phyloP scores from a whole-genome alignment of 2,888 invertebrate species.

The Andrena camellia region DNA sequence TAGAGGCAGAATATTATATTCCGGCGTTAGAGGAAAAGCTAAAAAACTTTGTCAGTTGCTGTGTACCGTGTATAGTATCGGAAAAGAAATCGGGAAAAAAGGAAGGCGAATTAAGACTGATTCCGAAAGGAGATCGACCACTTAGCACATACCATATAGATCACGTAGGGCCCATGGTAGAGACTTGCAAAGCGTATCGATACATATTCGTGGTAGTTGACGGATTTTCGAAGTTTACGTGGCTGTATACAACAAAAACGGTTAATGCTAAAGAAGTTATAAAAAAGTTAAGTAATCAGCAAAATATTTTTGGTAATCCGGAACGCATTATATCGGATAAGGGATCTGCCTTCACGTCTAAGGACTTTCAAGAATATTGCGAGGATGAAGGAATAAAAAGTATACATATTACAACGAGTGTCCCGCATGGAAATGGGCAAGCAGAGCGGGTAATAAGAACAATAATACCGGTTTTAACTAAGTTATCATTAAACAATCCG shows the following conservation, averaged over 20 bases:
- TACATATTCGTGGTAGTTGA: constrained; percentile 3
- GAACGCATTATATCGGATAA: background rate
- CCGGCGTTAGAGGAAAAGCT: too few species aligned
- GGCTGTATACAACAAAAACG: background rate
- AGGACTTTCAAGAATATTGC: background rate
- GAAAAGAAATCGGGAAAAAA: too few species aligned
- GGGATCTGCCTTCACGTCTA: background rate
- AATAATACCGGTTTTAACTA: too few species aligned
- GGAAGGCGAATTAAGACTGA: too few species aligned
- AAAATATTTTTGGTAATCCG: constrained; percentile 6
- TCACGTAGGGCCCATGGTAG: background rate
- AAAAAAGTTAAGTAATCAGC: background rate
- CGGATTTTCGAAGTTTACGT: background rate
- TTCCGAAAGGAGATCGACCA: too few species aligned
- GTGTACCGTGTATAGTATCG: too few species aligned
- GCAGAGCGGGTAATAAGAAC: too few species aligned
- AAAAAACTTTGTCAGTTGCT: too few species aligned
- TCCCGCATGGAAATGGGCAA: too few species aligned
- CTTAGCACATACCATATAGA: constrained; percentile 6
- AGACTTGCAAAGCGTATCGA: background rate
- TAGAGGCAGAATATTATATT: too few species aligned
- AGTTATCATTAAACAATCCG: too few species aligned
- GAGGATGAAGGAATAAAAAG: background rate
- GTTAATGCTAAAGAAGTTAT: background rate
- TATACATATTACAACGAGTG: background rate